These are phyloP conservation scores for Tetramorium parvispinum DNA, from an alignment of 1,140 invertebrate genomes.

Conservation along the genomic window DNA sequence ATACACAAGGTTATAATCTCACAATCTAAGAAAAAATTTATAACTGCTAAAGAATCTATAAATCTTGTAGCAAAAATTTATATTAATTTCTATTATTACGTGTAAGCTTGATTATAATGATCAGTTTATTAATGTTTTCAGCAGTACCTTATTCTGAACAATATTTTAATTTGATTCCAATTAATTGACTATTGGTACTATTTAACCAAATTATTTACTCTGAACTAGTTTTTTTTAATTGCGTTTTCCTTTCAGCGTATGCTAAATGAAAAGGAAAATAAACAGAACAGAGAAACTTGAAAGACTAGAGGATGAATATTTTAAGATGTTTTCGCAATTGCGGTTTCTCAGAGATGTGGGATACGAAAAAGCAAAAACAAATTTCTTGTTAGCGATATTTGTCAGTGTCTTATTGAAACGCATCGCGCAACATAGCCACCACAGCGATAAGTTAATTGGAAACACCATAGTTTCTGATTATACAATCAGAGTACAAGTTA, in stretches of 20 bases:
- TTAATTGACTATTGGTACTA: background rate
- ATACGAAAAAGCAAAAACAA: background rate
- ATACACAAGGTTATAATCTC: too few species aligned
- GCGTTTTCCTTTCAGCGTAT: background rate
- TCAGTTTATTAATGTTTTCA: too few species aligned
- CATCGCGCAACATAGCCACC: background rate
- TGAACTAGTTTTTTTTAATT: background rate
- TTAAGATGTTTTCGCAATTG: background rate
- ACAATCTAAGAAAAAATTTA: too few species aligned
- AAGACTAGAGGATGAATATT: background rate
- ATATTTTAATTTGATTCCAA: constrained; percentile 10
- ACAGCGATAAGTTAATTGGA: background rate
- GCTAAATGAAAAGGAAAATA: background rate
- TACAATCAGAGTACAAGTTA: background rate
- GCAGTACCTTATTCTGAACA: background rate
- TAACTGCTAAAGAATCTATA: too few species aligned
- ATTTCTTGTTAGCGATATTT: background rate
- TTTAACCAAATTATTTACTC: background rate
- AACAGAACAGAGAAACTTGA: background rate
- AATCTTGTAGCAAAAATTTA: too few species aligned
- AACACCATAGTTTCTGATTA: background rate
- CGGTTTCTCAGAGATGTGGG: background rate
- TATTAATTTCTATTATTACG: too few species aligned
- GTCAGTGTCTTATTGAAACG: background rate
- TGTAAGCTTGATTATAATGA: too few species aligned